Evolutionary conservation across 2,888 invertebrate species (phyloP).

Genomic region (Drosophila prolongata): DNA sequence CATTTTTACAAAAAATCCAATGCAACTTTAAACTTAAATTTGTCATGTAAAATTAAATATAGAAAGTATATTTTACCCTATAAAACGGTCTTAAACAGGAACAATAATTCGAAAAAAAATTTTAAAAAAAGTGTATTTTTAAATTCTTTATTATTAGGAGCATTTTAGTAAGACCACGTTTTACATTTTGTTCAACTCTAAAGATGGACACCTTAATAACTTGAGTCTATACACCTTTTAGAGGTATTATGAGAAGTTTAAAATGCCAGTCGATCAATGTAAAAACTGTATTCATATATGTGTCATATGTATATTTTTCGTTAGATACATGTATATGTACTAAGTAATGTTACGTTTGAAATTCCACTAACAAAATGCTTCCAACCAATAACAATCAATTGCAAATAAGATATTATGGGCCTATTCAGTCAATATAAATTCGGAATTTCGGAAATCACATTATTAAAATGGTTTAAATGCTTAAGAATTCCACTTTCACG

Average conservation of each 20-base stretch:
- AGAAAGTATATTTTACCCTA: too few relatives aligned
- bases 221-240: background rate
- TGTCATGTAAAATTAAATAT: too few relatives aligned
- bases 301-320: background rate
- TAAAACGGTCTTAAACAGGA: too few relatives aligned
- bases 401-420: slow-evolving; percentile 10
- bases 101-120: too few relatives aligned
- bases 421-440: background rate
- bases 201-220: background rate
- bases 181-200: too few relatives aligned
- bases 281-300: background rate
- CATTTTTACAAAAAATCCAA: too few relatives aligned
- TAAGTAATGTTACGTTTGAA: slow-evolving; percentile 8
- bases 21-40: too few relatives aligned
- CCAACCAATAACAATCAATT: slow-evolving; percentile 61
- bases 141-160: too few relatives aligned
- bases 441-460: background rate
- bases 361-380: slow-evolving; percentile 48
- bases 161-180: too few relatives aligned
- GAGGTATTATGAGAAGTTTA: background rate
- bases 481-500: background rate
- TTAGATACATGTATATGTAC: background rate
- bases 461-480: background rate
- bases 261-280: background rate
- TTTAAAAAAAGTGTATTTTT: too few relatives aligned